Evolutionary conservation across 2,888 invertebrate genomes (phyloP).

Genomic region (Ochropleura plecta): DNA sequence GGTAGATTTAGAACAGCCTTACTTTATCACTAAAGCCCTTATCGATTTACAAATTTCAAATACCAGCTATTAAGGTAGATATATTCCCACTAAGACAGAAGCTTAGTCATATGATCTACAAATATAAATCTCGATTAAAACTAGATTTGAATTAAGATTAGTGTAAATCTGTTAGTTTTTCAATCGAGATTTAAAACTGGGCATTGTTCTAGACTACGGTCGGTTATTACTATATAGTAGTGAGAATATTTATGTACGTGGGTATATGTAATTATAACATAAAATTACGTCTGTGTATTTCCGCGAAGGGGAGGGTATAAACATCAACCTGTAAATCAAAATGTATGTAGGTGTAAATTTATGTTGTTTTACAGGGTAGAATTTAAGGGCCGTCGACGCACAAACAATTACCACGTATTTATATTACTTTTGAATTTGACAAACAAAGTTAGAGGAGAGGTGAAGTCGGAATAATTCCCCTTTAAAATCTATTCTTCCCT

Average conservation of each 20-base stretch:
- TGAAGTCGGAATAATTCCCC: too few relatives aligned
- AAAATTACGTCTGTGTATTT: background rate
- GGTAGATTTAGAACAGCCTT: background rate
- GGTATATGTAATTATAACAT: background rate
- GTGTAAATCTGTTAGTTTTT: slow-evolving; percentile 2
- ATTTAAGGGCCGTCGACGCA: too few relatives aligned
- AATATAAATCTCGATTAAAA: background rate
- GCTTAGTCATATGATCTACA: background rate
- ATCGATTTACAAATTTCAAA: background rate
- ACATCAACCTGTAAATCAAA: too few relatives aligned
- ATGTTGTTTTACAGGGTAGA: too few relatives aligned
- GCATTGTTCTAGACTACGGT: background rate
- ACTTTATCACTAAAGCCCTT: background rate
- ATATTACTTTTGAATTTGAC: too few relatives aligned
- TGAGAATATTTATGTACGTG: background rate
- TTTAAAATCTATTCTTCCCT: too few relatives aligned
- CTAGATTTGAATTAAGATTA: slow-evolving; percentile 3
- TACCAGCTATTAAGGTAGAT: background rate
- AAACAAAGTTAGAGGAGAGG: too few relatives aligned
- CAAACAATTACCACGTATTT: too few relatives aligned
- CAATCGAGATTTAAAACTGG: background rate
- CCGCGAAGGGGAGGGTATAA: background rate
- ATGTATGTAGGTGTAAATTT: too few relatives aligned
- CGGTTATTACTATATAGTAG: background rate
- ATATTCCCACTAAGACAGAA: background rate